Base-by-base conservation (phyloP, 2,888 invertebrate species). In the Stenoptilia bipunctidactyla region DNA sequence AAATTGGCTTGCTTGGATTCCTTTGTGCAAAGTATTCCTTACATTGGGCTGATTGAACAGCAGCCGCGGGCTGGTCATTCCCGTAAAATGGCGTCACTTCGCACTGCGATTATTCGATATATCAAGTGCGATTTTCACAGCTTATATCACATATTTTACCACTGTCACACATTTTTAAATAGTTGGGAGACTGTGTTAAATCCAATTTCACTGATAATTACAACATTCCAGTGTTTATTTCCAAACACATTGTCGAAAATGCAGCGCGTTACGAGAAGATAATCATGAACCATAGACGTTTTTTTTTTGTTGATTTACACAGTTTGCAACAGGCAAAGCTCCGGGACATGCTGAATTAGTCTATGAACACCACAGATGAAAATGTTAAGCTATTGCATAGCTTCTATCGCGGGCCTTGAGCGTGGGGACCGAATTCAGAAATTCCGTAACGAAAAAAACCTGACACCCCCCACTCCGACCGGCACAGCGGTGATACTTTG, bases 71-170 rank as follows among this genome's bases (percentile, higher is more conserved):
- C 84, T 82, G 83, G 72, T 83, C 84, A 84, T 83, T 82, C 83
- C 83, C 83, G 83, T 84, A 84, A 84, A 84, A 84, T 84, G 84
- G 84, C 84, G 84, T 84, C 84, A 84, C 83, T 83, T 69, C 69
- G 69, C 73, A 63, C 67, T 68, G 74, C 67, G 79, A 80, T 70
- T 71, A 77, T 75, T 72, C 66, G 71, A 72, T 65, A 66, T 74
- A 76, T 76, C 72, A 76, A 67, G 70, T 66, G 57, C 65, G 64
- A 63, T 60, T 63, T 51, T 59, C 53, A 55, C 55, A 55, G 53
- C 56, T 65, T 57, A 50, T 58, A 63, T 54, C 61, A 64, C 65
- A 53, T 47, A 58, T 61, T 49, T 57, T 58, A 68, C 65, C 55
- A 50, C 55, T 55, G 58, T 58, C 61, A 53, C 59, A 56, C 74